phyloP scores from a whole-genome alignment of 1,140 invertebrate genomes.

The Drosophila nikananu region DNA sequence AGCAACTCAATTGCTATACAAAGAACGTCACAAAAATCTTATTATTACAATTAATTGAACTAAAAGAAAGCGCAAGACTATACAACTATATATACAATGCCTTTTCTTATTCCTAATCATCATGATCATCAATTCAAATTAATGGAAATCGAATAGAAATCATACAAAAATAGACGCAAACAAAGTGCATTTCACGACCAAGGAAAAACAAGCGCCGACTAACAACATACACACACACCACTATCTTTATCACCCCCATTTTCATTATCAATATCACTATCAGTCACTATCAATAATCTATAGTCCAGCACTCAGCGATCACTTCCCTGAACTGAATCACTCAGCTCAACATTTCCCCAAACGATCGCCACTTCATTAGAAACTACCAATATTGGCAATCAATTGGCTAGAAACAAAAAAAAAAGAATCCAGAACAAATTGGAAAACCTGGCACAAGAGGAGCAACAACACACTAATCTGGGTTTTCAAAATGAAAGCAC shows the following conservation, averaged over 20 bases:
- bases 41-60: constrained; percentile 57
- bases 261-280: constrained; percentile 9
- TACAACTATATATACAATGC: constrained; percentile 63
- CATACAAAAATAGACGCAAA: constrained; percentile 30
- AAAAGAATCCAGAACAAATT: constrained; percentile 1
- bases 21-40: constrained; percentile 35
- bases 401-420: constrained; percentile 26
- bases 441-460: neutral
- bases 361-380: constrained; percentile 27
- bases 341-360: constrained; percentile 22
- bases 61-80: constrained; percentile 28
- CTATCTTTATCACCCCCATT: constrained; percentile 25
- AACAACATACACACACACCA: constrained; percentile 1
- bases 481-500: constrained; percentile 54
- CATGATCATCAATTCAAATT: constrained; percentile 46
- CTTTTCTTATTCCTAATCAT: constrained; percentile 75
- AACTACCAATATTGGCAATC: constrained; percentile 32
- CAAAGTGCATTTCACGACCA: constrained; percentile 39
- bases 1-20: constrained; percentile 2
- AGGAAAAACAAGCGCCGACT: constrained; percentile 19
- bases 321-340: constrained; percentile 39
- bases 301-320: constrained; percentile 12
- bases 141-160: constrained; percentile 39
- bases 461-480: constrained; percentile 50
- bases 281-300: constrained; percentile 27